Percentiles rank a stretch among this genome's conserved stretches.
These are phyloP conservation scores for Pitta sordida DNA, from an alignment of 2,113 vertebrate genomes.

Conservation along the genomic window DNA sequence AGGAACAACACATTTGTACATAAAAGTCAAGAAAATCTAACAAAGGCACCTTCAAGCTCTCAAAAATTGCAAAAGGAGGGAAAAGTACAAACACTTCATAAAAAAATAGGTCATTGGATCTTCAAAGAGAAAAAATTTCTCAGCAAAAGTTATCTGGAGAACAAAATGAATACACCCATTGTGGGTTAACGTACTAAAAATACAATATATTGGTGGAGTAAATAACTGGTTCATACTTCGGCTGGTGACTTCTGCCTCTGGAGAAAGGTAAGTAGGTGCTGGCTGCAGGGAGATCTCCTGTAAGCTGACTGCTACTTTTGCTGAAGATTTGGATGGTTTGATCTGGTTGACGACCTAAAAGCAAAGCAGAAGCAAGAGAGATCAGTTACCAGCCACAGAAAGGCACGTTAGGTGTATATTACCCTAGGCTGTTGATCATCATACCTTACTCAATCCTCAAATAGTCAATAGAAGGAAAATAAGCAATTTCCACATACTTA, in stretches of 20 bases:
- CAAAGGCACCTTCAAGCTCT: not conserved
- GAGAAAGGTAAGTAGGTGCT: constrained; percentile 53
- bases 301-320: constrained; percentile 40
- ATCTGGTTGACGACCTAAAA: constrained; percentile 69
- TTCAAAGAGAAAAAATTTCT: not conserved
- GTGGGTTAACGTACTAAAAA: not conserved
- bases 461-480: not conserved
- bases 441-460: not conserved
- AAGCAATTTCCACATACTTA: not conserved
- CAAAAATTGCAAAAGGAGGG: not conserved
- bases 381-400: not conserved
- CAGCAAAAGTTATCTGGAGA: not conserved
- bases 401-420: not conserved
- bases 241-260: constrained; percentile 70
- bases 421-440: not conserved
- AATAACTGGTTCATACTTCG: constrained; percentile 67
- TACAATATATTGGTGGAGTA: not conserved
- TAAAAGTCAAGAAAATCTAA: not conserved
- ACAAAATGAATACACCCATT: not conserved
- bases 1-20: rapidly evolving
- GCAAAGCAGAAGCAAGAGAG: not conserved
- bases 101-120: not conserved
- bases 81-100: not conserved
- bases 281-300: constrained; percentile 63
- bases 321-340: constrained; percentile 63